phyloP scores from a whole-genome alignment of 1,140 invertebrate genomes.

The Rhopalosiphum padi region DNA sequence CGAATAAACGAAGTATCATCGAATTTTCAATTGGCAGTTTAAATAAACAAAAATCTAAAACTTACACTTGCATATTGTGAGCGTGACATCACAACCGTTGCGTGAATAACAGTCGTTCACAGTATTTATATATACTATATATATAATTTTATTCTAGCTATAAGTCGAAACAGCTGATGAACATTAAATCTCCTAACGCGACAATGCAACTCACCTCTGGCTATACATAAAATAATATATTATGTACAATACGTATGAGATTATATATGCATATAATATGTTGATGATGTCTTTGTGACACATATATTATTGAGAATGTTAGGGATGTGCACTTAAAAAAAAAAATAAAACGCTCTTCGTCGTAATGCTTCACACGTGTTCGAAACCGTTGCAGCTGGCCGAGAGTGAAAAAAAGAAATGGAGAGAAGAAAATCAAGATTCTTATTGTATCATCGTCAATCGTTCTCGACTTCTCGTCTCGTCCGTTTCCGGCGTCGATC shows the following conservation, averaged over 20 bases:
- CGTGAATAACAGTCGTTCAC: background rate
- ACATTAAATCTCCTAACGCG: background rate
- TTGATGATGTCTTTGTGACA: too few species aligned
- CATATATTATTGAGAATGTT: background rate
- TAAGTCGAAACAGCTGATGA: background rate
- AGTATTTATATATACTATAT: background rate
- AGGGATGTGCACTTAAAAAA: background rate
- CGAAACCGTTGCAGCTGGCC: background rate
- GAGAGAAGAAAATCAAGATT: background rate
- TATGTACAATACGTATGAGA: background rate
- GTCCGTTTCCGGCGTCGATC: background rate
- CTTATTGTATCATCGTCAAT: background rate
- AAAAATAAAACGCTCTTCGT: background rate
- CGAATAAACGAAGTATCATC: background rate
- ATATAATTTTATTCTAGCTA: background rate
- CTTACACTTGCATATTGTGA: background rate
- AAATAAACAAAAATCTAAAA: background rate
- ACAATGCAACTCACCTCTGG: background rate
- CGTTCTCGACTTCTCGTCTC: background rate
- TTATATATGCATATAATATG: background rate
- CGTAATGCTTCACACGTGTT: background rate
- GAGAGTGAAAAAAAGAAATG: background rate
- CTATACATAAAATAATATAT: background rate
- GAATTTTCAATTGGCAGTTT: constrained; percentile 3
- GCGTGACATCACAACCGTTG: background rate